Evolutionary conservation across 1,140 invertebrate genomes (phyloP).

Genomic region (Drosophila lacertosa): DNA sequence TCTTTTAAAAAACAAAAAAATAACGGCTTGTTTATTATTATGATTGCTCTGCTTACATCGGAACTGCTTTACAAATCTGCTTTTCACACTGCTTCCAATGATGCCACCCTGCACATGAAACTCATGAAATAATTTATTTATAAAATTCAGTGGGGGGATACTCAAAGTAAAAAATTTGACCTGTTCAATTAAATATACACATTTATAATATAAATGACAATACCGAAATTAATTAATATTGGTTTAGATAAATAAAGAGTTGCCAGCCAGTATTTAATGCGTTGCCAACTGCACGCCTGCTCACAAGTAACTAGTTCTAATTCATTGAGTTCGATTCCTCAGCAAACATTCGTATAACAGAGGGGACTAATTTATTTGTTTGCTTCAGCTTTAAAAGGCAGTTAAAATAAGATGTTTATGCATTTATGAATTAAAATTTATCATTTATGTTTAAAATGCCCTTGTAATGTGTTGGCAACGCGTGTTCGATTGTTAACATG

Average conservation of each 20-base stretch:
- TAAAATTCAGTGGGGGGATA: too few relatives aligned
- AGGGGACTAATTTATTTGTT: neutral
- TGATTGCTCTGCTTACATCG: neutral
- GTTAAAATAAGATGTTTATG: neutral
- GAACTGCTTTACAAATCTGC: neutral
- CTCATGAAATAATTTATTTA: too few relatives aligned
- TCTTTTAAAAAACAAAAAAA: neutral
- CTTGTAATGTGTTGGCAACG: neutral
- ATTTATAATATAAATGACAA: too few relatives aligned
- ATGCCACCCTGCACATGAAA: too few relatives aligned
- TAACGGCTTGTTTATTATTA: neutral
- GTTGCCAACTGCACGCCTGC: slow-evolving; percentile 15
- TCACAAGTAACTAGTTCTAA: neutral
- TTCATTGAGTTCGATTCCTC: neutral
- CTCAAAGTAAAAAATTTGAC: too few relatives aligned
- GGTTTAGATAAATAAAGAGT: neutral
- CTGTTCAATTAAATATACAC: too few relatives aligned
- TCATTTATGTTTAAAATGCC: neutral
- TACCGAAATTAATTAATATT: too few relatives aligned
- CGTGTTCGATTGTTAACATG: neutral
- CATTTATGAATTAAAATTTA: too few relatives aligned
- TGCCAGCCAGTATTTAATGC: slow-evolving; percentile 4
- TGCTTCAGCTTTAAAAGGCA: too few relatives aligned
- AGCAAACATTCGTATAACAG: slow-evolving; percentile 1
- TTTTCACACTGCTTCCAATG: neutral